These are phyloP conservation scores for Gortyna flavago DNA, from an alignment of 2,888 invertebrate species.

Conservation along the genomic window DNA sequence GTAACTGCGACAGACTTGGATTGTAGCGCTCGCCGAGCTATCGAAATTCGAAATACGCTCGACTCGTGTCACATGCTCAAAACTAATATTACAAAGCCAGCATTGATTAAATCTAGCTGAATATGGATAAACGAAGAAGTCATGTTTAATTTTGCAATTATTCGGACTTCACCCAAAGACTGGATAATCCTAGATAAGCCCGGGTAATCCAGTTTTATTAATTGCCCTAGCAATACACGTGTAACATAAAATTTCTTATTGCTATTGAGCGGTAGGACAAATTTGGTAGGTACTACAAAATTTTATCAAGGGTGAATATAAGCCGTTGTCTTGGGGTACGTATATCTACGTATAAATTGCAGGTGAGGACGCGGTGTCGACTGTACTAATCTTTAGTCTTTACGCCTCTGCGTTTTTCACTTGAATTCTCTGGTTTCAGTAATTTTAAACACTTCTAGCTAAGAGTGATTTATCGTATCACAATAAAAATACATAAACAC, in stretches of 20 bases:
- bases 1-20: not conserved
- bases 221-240: not conserved
- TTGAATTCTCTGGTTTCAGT: not conserved
- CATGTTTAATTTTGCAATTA: not conserved
- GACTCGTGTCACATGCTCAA: not conserved
- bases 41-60: not conserved
- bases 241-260: not conserved
- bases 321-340: not conserved
- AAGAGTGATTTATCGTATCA: not conserved
- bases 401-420: not conserved
- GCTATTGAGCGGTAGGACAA: not conserved
- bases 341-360: not conserved
- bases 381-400: not conserved
- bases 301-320: not conserved
- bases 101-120: not conserved
- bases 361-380: conserved; percentile 8
- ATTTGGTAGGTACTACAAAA: not conserved
- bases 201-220: not conserved
- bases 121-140: not conserved
- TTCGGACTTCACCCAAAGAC: not conserved
- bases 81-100: conserved; percentile 7
- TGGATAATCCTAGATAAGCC: not conserved
- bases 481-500: not conserved
- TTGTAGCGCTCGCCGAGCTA: not conserved
- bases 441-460: not conserved